Evolutionary conservation across 1,140 invertebrate species (phyloP).

Genomic region (Drosophila bocki): DNA sequence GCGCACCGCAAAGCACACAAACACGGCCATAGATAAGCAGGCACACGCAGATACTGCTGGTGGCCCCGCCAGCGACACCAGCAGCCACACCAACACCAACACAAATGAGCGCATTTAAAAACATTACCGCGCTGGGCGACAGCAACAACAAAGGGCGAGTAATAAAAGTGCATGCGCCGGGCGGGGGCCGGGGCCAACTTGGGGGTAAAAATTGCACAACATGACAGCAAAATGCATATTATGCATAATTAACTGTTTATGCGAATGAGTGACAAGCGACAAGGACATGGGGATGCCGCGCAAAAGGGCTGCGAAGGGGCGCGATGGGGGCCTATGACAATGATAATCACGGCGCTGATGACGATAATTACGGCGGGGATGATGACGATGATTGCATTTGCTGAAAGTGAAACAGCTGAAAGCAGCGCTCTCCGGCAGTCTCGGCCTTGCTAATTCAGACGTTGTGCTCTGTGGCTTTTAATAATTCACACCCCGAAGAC

Average conservation of each 20-base stretch:
- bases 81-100: slow-evolving; percentile 21
- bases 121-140: slow-evolving; percentile 61
- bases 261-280: slow-evolving; percentile 82
- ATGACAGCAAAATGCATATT: slow-evolving; percentile 84
- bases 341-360: slow-evolving; percentile 56
- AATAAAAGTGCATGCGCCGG: slow-evolving; percentile 56
- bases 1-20: slow-evolving; percentile 54
- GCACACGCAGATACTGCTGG: slow-evolving; percentile 11
- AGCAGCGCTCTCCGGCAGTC: slow-evolving; percentile 7
- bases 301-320: background rate
- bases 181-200: background rate
- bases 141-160: slow-evolving; percentile 35
- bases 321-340: slow-evolving; percentile 46
- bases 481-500: slow-evolving; percentile 77
- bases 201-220: slow-evolving; percentile 72
- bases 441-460: slow-evolving; percentile 72
- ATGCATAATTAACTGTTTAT: slow-evolving; percentile 84
- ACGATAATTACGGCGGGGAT: slow-evolving; percentile 49
- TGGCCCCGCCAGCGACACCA: slow-evolving; percentile 18
- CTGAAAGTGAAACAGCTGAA: slow-evolving; percentile 76
- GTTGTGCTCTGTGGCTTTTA: slow-evolving; percentile 72
- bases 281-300: slow-evolving; percentile 60
- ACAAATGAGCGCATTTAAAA: slow-evolving; percentile 76
- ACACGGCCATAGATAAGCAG: slow-evolving; percentile 38
- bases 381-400: slow-evolving; percentile 64